Percentiles rank a stretch among this genome's conserved stretches.
Evolutionary conservation across 2,888 invertebrate species (phyloP).

Genomic region (Drosophila nigritarsus): DNA sequence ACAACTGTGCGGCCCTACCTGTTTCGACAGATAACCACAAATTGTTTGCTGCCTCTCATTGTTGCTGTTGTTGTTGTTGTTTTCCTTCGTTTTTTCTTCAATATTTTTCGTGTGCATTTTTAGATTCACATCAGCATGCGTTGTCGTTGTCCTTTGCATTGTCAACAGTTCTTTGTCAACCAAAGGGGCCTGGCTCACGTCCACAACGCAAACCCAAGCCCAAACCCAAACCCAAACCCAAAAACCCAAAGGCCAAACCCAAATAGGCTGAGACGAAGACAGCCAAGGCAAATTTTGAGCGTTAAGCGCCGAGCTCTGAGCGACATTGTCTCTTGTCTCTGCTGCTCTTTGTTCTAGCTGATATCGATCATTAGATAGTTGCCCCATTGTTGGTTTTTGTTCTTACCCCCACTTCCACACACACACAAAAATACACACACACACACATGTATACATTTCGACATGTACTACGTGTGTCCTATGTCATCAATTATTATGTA

Average conservation of each 20-base stretch:
- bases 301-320: conserved; percentile 17
- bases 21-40: conserved; percentile 73
- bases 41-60: conserved; percentile 64
- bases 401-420: conserved; percentile 21
- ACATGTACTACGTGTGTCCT: conserved; percentile 74
- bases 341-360: conserved; percentile 73
- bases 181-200: conserved; percentile 67
- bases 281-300: conserved; percentile 50
- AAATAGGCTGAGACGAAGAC: conserved; percentile 35
- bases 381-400: conserved; percentile 53
- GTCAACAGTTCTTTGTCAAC: conserved; percentile 76
- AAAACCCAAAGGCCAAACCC: conserved; percentile 7
- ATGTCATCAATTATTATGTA: conserved; percentile 81
- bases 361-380: conserved; percentile 81
- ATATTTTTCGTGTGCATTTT: conserved; percentile 60
- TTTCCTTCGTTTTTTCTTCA: conserved; percentile 31
- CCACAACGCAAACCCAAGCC: conserved; percentile 10
- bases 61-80: conserved; percentile 34
- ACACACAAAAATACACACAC: conserved; percentile 19
- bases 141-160: conserved; percentile 68
- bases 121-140: conserved; percentile 78
- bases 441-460: conserved; percentile 24
- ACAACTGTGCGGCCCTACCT: conserved; percentile 53
- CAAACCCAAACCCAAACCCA: conserved; percentile 2
- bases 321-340: conserved; percentile 59